Conservation (phyloP, 2,797 vertebrate genomes). For the Leontocebus nigricollis region DNA sequence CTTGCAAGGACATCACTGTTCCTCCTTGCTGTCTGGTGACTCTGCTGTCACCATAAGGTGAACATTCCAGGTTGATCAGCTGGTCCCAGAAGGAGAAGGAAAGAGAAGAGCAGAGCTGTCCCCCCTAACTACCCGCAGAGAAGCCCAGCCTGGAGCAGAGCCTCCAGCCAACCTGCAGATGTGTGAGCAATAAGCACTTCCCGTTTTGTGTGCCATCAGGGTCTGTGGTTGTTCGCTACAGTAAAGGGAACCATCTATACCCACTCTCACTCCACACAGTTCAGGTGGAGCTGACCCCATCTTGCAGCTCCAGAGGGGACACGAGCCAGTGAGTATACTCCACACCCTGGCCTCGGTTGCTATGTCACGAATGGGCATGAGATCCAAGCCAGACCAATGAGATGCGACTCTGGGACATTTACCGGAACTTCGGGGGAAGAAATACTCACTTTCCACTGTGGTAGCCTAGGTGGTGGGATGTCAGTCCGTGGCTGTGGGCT, state of each 20-base stretch:
- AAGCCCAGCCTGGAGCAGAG: background rate
- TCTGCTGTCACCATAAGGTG: background rate
- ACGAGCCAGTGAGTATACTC: rapidly evolving
- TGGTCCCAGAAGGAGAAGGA: background rate
- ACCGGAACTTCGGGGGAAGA: background rate
- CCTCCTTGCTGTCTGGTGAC: background rate
- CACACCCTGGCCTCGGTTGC: background rate
- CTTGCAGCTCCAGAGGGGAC: background rate
- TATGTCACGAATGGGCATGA: background rate
- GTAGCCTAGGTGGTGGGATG: background rate
- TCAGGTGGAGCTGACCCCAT: background rate
- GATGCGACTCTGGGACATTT: background rate
- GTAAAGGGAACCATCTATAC: background rate
- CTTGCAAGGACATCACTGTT: background rate
- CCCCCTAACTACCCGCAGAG: background rate
- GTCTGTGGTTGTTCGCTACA: rapidly evolving
- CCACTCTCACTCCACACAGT: background rate
- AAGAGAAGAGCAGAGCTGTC: background rate
- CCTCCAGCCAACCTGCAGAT: background rate
- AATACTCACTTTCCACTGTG: background rate
- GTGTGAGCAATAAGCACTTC: background rate
- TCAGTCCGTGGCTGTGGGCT: background rate
- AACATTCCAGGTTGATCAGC: background rate
- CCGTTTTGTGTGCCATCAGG: background rate
- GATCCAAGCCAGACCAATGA: background rate